Base-by-base conservation (phyloP, 1,140 invertebrate genomes). In the Zophobas atratus region DNA sequence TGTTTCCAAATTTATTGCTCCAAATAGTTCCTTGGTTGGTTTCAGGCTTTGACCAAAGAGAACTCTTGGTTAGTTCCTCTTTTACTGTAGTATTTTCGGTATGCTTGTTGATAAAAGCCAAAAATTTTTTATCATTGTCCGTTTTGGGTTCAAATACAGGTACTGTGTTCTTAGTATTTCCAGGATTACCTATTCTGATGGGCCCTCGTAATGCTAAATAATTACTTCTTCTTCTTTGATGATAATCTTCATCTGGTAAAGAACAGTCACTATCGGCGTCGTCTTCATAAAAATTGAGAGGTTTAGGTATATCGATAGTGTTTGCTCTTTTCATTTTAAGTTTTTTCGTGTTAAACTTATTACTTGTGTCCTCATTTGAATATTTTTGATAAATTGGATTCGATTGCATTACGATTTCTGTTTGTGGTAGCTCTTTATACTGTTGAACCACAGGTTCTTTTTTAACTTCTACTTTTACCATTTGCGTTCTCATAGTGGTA, bases 271-370 rank as follows among this genome's bases (percentile, higher is more conserved):
- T 79, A 46, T 85, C 84, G 6, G 84, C 84, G 75, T 90, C 89
- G 53, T 86, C 87, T 72, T 89, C 87, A 81, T 90, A 91, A 79
- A 87, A 90, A 49, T 88, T 88, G 6, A 89, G 83, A 0, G 91
- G 92, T 83, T 94, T 94, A 0, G 94, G 94, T 83, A 96, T 95
- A 82, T 96, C 94, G 77, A 96, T 95, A 1, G 95, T 96, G 76
- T 96, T 96, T 0, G 94, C 94, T 34, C 95, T 89, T 87, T 96
- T 96, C 90, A 96, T 95, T 80, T 93, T 91, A 1, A 91, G 88
- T 82, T 94, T 94, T 81, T 94, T 94, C 46, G 77, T 90, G 41
- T 86, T 89, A 77, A 93, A 93, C 79, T 92, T 89, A 77, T 89
- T 90, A 1, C 51, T 84, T 75, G 75, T 81, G 53, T 82, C 81